These are phyloP conservation scores for Dromiciops gliroides DNA, from an alignment of 2,113 vertebrate species.

Conservation along the genomic window DNA sequence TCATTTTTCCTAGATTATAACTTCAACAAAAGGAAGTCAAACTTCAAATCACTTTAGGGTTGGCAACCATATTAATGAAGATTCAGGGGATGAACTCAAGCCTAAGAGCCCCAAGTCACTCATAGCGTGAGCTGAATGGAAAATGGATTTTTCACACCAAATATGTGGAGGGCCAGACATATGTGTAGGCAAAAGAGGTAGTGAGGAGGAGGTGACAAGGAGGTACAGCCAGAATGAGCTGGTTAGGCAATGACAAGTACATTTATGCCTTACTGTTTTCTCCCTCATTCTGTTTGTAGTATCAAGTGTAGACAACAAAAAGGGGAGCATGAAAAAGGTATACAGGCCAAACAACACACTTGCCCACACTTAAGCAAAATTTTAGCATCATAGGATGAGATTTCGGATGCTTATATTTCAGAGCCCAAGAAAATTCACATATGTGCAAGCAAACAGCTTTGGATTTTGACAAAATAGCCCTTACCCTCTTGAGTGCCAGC, in stretches of 20 bases:
- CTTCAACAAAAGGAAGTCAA: neutral
- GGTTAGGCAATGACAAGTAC: neutral
- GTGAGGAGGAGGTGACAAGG: conserved; percentile 11
- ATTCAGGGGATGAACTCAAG: conserved; percentile 10
- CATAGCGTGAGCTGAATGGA: conserved; percentile 3
- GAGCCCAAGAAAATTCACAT: neutral
- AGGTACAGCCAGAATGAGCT: neutral
- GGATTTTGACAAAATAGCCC: conserved; percentile 12
- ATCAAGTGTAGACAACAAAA: neutral
- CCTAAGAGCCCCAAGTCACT: conserved; percentile 22
- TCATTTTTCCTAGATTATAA: neutral
- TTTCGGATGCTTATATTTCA: conserved; percentile 13
- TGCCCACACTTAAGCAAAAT: conserved; percentile 7
- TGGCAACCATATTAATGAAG: conserved; percentile 45
- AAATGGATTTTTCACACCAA: conserved; percentile 23
- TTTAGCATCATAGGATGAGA: neutral
- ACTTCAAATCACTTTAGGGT: conserved; percentile 10
- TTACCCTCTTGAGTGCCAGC: neutral
- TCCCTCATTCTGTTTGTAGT: neutral
- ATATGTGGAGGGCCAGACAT: conserved; percentile 10
- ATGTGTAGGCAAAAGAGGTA: neutral
- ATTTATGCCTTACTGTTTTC: neutral
- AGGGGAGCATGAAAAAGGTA: conserved; percentile 2
- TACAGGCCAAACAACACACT: neutral
- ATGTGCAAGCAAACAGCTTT: conserved; percentile 33